Evolutionary conservation across 2,113 vertebrate species (phyloP).

Genomic region (Poecilia latipinna): DNA sequence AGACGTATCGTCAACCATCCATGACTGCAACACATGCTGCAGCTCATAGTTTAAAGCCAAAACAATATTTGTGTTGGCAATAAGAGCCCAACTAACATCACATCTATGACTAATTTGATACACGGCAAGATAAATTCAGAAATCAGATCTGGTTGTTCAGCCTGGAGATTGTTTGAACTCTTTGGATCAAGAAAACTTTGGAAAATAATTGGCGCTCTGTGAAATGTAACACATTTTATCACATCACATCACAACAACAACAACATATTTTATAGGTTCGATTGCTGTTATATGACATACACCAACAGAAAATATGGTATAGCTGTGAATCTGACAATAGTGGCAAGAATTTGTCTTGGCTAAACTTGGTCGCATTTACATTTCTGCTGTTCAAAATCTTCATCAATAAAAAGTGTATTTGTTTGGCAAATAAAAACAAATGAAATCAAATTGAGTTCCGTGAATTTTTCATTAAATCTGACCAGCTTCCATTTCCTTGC

Average conservation of each 20-base stretch:
- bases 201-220: neutral
- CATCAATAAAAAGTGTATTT: no score
- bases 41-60: slow-evolving; percentile 11
- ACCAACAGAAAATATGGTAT: neutral
- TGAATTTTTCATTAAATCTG: no score
- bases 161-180: neutral
- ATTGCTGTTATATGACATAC: neutral
- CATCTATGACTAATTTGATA: slow-evolving; percentile 22
- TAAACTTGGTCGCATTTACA: no score
- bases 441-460: no score
- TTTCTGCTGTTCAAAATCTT: no score
- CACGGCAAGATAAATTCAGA: neutral
- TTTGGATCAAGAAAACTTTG: neutral
- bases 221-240: neutral
- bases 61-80: slow-evolving; percentile 21
- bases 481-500: no score
- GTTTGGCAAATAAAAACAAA: no score
- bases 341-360: no score
- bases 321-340: neutral
- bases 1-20: slow-evolving; percentile 39
- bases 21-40: slow-evolving; percentile 15
- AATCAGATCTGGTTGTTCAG: neutral
- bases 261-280: neutral
- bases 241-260: neutral
- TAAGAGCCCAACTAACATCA: slow-evolving; percentile 6